Evolutionary conservation across 1,140 invertebrate species (phyloP).

Genomic region (Tyrophagus putrescentiae): DNA sequence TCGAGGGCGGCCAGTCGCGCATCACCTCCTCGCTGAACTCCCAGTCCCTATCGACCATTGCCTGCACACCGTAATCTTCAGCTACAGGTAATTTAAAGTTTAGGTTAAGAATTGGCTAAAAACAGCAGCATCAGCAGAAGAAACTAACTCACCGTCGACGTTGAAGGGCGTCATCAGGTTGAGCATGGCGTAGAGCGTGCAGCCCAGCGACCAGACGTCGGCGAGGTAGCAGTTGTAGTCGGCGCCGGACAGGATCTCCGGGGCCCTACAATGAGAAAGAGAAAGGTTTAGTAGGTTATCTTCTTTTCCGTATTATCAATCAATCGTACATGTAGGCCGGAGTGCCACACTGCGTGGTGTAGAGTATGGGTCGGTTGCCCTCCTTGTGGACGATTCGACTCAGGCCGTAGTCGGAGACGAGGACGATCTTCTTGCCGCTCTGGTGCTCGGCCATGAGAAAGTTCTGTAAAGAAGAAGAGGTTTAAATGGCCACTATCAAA

Average conservation of each 20-base stretch:
- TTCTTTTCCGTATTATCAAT: too few species aligned
- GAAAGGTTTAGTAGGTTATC: too few species aligned
- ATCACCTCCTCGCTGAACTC: constrained; percentile 52
- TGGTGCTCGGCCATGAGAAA: constrained; percentile 5
- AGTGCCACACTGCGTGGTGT: constrained; percentile 53
- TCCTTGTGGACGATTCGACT: constrained; percentile 2
- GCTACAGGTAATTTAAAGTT: too few species aligned
- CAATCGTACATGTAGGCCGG: constrained; percentile 63
- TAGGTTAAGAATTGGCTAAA: too few species aligned
- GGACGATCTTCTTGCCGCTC: constrained; percentile 2
- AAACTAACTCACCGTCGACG: too few species aligned
- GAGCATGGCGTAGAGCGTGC: constrained; percentile 29
- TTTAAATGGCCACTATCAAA: too few species aligned
- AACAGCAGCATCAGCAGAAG: too few species aligned
- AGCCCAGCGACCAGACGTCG: constrained; percentile 28
- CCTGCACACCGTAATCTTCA: constrained; percentile 33
- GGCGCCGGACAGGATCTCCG: constrained; percentile 41
- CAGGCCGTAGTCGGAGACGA: constrained; percentile 8
- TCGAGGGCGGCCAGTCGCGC: constrained; percentile 46
- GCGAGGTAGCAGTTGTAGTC: constrained; percentile 35
- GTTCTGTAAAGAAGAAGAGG: too few species aligned
- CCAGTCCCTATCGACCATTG: constrained; percentile 52
- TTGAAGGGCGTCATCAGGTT: constrained; percentile 33
- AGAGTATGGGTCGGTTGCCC: background rate
- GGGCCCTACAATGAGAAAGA: too few species aligned